Percentiles rank a stretch among this genome's conserved stretches.
These are phyloP conservation scores for Hippopotamus amphibius DNA, from an alignment of 2,113 vertebrate genomes.

Conservation along the genomic window DNA sequence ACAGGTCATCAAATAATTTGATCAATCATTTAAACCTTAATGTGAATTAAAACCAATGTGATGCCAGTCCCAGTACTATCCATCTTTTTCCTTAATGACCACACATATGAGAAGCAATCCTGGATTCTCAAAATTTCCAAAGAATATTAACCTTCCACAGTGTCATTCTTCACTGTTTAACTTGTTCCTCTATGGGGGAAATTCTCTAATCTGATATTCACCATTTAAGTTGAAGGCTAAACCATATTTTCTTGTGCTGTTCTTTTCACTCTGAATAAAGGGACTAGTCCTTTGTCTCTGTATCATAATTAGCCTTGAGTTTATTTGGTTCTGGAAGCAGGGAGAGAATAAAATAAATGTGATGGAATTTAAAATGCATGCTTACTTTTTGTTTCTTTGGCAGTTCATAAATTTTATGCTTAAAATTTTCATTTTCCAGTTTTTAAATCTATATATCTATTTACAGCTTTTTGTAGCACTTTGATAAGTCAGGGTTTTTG, in stretches of 20 bases:
- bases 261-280: neutral
- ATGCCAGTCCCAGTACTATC: neutral
- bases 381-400: neutral
- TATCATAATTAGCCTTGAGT: conserved; percentile 1
- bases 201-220: neutral
- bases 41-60: neutral
- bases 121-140: neutral
- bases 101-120: neutral
- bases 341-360: neutral
- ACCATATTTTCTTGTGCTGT: neutral
- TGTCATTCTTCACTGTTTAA: neutral
- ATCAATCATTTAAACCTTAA: conserved; percentile 11
- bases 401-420: neutral
- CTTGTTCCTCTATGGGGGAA: neutral
- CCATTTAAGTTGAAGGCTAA: neutral
- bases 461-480: neutral
- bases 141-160: neutral
- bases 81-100: neutral
- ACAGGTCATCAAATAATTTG: neutral
- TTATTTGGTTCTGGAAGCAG: neutral
- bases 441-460: neutral
- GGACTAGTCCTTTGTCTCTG: neutral
- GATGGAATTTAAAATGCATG: neutral
- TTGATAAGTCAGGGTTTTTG: neutral
- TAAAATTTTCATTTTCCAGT: neutral